Base-by-base conservation (phyloP, 2,888 invertebrate genomes). In the Leptinotarsa juncta region DNA sequence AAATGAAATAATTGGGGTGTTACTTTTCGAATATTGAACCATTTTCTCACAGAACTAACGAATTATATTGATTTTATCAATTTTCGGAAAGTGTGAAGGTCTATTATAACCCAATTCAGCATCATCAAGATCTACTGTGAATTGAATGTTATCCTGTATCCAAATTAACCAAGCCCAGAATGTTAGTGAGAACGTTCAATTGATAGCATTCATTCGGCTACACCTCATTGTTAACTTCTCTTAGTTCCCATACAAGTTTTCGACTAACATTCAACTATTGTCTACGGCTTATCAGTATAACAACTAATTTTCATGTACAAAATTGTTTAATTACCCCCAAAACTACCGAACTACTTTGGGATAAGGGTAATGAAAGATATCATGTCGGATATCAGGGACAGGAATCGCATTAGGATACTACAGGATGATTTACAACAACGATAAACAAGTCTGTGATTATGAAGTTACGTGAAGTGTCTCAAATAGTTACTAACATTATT, bases 301-400 rank as follows among this genome's bases (percentile, higher is more conserved):
- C 62, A 42, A 62, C 42, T n/a, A 62, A 62, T 62, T 62, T 62
- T 1, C 62, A n/a, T 62, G 62, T 32, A 42, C 62, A n/a, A 62
- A 62, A 62, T 42, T 62, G 62, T 62, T 62, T 62, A 42, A 62
- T 62, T 62, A 32, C 62, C 62, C 62, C 32, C 32, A 62, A 62
- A 62, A 16, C 42, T 5, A 62, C n/a, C 42, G n/a, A 12, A 42
- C 14, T 18, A n/a, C 42, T n/a, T 62, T 10, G 16, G 62, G 62
- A 62, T 62, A 62, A 62, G n/a, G 42, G 26, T 42, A 16, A 16
- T 62, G 32, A 32, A 62, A 32, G 26, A 26, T 32, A 62, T 7
- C 42, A 32, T 32, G 32, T 16, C 12, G 62, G 42, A 42, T 42
- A 42, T n/a, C 42, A 42, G 26, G 32, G 62, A 18, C n/a, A n/a